phyloP scores from a whole-genome alignment of 2,113 vertebrate genomes.

The Castor canadensis region DNA sequence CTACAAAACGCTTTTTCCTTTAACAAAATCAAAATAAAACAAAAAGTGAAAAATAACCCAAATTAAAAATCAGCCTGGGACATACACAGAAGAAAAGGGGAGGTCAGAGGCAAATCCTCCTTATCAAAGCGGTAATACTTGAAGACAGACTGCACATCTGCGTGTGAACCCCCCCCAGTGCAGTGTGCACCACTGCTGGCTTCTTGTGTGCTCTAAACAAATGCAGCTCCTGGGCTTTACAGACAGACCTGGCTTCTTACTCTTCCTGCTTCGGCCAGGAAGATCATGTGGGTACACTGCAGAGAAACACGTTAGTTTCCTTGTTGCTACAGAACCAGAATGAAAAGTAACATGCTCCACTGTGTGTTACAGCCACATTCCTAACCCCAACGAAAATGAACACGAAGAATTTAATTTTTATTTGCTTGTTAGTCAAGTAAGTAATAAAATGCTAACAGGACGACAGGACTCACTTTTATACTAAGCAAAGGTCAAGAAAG shows the following conservation, averaged over 20 bases:
- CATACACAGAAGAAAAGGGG: background rate
- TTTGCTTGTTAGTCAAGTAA: background rate
- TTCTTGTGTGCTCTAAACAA: background rate
- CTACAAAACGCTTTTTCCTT: background rate
- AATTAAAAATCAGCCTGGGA: background rate
- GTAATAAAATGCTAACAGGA: background rate
- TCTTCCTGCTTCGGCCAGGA: too few species aligned
- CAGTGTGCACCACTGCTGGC: background rate
- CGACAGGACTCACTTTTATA: background rate
- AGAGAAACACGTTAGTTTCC: background rate
- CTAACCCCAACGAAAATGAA: background rate
- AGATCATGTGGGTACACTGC: background rate
- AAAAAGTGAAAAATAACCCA: background rate
- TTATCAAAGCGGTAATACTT: too few species aligned
- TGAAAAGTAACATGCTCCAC: background rate
- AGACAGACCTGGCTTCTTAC: background rate
- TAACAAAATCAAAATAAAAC: background rate
- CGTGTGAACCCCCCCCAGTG: background rate
- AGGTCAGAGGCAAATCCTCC: background rate
- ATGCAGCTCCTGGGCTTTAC: background rate
- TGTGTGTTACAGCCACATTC: background rate
- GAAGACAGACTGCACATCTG: background rate
- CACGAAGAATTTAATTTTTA: slow-evolving; percentile 1
- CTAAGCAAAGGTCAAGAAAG: background rate
- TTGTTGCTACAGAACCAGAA: background rate